phyloP scores from a whole-genome alignment of 1,140 invertebrate genomes.

The Physella acuta region DNA sequence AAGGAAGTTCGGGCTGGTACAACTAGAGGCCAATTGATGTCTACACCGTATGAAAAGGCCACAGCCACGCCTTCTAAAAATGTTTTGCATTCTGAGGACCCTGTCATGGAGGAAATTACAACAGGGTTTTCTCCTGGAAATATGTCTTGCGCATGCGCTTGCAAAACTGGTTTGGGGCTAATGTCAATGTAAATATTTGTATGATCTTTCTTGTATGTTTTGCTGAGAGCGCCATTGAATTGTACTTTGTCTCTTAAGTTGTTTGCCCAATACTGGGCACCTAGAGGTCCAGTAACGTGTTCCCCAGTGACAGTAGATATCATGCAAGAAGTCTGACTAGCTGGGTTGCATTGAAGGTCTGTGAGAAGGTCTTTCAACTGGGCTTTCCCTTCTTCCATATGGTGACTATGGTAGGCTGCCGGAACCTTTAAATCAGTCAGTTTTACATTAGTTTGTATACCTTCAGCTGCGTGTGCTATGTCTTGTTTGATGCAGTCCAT shows the following conservation, averaged over 20 bases:
- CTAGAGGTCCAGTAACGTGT: background rate
- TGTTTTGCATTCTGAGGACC: slow-evolving; percentile 18
- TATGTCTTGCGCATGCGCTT: slow-evolving; percentile 30
- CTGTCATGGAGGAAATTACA: slow-evolving; percentile 36
- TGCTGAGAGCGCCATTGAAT: slow-evolving; percentile 29
- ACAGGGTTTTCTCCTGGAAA: slow-evolving; percentile 23
- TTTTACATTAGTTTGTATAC: slow-evolving; percentile 8
- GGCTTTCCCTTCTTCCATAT: slow-evolving; percentile 26
- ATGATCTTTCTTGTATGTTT: slow-evolving; percentile 6
- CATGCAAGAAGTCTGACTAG: slow-evolving; percentile 23
- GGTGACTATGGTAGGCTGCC: slow-evolving; percentile 41
- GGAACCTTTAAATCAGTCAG: slow-evolving; percentile 26
- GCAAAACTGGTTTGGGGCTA: slow-evolving; percentile 38
- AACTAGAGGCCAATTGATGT: slow-evolving; percentile 30
- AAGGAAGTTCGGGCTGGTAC: background rate
- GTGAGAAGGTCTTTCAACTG: slow-evolving; percentile 22
- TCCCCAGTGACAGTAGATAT: slow-evolving; percentile 41
- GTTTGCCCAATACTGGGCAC: slow-evolving; percentile 32
- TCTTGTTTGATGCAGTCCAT: slow-evolving; percentile 23
- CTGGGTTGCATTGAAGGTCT: slow-evolving; percentile 12
- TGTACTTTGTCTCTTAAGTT: slow-evolving; percentile 36
- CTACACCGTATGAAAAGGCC: slow-evolving; percentile 21
- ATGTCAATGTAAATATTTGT: slow-evolving; percentile 40
- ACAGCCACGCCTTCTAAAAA: slow-evolving; percentile 21
- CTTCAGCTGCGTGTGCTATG: background rate